Conservation (phyloP, 2,113 vertebrate species). For the Rhabdornis inornatus region DNA sequence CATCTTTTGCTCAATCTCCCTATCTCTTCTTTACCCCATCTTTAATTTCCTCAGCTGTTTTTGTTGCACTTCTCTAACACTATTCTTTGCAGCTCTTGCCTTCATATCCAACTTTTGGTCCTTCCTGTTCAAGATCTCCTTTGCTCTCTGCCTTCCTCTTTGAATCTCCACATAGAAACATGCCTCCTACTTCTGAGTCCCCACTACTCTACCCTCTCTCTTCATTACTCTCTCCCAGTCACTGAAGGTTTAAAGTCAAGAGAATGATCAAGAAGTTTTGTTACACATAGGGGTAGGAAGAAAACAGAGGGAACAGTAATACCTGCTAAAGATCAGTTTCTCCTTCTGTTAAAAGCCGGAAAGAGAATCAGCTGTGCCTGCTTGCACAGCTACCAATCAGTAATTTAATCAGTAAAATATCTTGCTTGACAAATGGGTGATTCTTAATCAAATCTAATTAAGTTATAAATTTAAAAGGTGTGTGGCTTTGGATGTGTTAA, state of each 20-base stretch:
- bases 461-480: neutral
- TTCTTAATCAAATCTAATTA: neutral
- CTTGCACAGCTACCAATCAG: neutral
- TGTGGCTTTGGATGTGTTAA: neutral
- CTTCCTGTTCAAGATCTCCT: neutral
- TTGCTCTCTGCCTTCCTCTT: neutral
- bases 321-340: neutral
- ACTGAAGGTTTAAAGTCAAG: neutral
- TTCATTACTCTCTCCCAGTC: neutral
- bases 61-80: neutral
- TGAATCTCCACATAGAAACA: neutral
- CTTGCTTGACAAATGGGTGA: neutral
- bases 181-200: neutral
- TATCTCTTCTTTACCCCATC: neutral
- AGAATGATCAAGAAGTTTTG: neutral
- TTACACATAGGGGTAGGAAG: neutral
- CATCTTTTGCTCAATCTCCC: neutral
- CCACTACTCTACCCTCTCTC: neutral
- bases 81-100: neutral
- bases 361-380: neutral
- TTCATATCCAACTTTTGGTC: neutral
- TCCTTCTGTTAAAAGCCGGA: neutral
- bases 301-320: neutral
- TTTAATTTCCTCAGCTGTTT: neutral
- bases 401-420: neutral